phyloP scores from a whole-genome alignment of 2,113 vertebrate species.

The Nipponia nippon region DNA sequence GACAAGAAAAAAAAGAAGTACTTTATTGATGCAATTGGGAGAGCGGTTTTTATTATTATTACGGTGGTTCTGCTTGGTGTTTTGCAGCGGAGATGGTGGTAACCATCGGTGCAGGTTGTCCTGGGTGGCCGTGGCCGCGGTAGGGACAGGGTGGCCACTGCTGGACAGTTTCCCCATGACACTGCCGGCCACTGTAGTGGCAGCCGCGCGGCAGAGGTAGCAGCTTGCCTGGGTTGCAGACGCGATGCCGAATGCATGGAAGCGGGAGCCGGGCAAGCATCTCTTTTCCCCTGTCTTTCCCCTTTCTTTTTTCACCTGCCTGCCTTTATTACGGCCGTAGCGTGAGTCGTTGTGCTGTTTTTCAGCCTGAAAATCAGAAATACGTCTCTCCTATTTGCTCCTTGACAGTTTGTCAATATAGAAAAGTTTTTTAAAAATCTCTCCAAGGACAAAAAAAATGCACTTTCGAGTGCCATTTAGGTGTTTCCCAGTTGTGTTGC shows the following conservation, averaged over 20 bases:
- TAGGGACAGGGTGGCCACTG: background rate
- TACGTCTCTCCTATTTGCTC: background rate
- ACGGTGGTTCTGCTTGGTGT: rapidly evolving
- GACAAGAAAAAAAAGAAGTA: rapidly evolving
- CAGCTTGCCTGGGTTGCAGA: background rate
- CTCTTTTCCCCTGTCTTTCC: background rate
- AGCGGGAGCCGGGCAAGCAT: background rate
- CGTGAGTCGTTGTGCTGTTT: background rate
- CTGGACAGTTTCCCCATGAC: rapidly evolving
- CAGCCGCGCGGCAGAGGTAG: background rate
- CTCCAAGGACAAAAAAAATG: background rate
- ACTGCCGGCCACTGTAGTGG: rapidly evolving
- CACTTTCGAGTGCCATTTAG: background rate
- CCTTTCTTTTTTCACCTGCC: background rate
- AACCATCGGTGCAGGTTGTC: no score
- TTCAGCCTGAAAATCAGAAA: slow-evolving; percentile 52
- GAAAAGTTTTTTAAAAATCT: background rate
- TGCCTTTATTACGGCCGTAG: background rate
- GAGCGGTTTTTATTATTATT: background rate
- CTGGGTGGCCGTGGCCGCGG: background rate
- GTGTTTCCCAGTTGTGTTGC: background rate
- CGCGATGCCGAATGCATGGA: rapidly evolving
- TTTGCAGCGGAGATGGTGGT: background rate
- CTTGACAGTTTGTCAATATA: background rate
- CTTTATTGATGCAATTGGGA: background rate